phyloP scores from a whole-genome alignment of 2,797 vertebrate species.

The Oreortyx pictus region DNA sequence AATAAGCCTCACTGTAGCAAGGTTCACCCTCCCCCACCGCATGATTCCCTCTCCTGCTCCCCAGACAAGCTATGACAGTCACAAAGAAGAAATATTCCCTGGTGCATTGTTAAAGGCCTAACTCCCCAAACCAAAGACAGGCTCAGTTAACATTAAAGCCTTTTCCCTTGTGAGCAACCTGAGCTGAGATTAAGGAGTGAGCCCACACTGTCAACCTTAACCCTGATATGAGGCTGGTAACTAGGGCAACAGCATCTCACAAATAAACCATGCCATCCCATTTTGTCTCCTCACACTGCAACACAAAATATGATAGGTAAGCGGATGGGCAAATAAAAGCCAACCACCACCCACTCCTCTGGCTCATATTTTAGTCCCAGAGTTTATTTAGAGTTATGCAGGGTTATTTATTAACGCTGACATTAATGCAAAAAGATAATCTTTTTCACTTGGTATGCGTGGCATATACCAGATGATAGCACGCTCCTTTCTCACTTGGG shows the following conservation, averaged over 20 bases:
- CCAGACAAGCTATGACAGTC: slow-evolving; percentile 49
- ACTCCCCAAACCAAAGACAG: slow-evolving; percentile 58
- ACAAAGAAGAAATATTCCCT: slow-evolving; percentile 2
- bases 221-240: slow-evolving; percentile 61
- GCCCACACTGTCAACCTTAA: slow-evolving; percentile 66
- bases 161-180: slow-evolving; percentile 61
- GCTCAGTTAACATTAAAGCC: slow-evolving; percentile 65
- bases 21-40: slow-evolving; percentile 28
- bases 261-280: slow-evolving; percentile 27
- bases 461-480: background rate
- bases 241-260: slow-evolving; percentile 67
- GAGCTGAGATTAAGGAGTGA: slow-evolving; percentile 68
- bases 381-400: background rate
- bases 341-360: background rate
- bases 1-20: background rate
- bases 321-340: background rate
- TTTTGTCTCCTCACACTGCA: background rate
- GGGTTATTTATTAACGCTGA: slow-evolving; percentile 32
- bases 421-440: background rate
- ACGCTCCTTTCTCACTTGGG: background rate
- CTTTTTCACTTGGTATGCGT: background rate
- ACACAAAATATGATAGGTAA: slow-evolving; percentile 18
- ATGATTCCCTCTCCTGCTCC: background rate
- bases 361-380: slow-evolving; percentile 13
- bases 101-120: slow-evolving; percentile 51